A percentile compares a stretch with the other conserved stretches of the same genome.
Conservation (phyloP, 2,888 invertebrate genomes). For the Cheilosia scutellata region DNA sequence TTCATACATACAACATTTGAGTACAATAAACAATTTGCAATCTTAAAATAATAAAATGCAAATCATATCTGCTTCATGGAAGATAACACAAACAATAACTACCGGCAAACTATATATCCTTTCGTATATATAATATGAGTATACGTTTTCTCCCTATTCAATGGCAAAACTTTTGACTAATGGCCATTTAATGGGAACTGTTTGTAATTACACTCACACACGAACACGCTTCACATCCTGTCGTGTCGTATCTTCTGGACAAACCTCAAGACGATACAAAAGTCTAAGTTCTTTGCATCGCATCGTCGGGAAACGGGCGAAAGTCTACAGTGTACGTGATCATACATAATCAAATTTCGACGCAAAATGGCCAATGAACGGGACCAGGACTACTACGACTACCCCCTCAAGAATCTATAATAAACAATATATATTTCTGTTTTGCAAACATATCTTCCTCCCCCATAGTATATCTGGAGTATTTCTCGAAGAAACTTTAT, state of each 20-base stretch:
- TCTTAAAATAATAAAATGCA: constrained; percentile 70
- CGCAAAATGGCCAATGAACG: constrained; percentile 65
- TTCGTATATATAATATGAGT: background rate
- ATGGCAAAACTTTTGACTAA: constrained; percentile 62
- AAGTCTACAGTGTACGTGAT: constrained; percentile 75
- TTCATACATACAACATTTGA: constrained; percentile 11
- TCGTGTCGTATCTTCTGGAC: constrained; percentile 18
- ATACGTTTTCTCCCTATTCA: background rate
- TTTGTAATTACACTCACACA: constrained; percentile 72
- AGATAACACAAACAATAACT: constrained; percentile 64
- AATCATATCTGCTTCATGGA: constrained; percentile 60
- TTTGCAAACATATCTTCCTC: constrained; percentile 53
- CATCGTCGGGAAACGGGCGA: constrained; percentile 2
- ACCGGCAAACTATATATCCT: constrained; percentile 49
- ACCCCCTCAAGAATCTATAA: constrained; percentile 46
- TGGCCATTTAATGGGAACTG: constrained; percentile 73
- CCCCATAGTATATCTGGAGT: constrained; percentile 20
- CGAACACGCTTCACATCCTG: constrained; percentile 18
- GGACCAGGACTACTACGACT: background rate
- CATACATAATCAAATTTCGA: constrained; percentile 77
- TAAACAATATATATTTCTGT: constrained; percentile 70
- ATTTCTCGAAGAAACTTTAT: constrained; percentile 71
- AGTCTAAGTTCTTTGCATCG: constrained; percentile 41
- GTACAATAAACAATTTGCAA: constrained; percentile 46
- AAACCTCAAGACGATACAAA: constrained; percentile 69